These are phyloP conservation scores for Paraescarpia echinospica DNA, from an alignment of 1,140 invertebrate species.

Conservation along the genomic window DNA sequence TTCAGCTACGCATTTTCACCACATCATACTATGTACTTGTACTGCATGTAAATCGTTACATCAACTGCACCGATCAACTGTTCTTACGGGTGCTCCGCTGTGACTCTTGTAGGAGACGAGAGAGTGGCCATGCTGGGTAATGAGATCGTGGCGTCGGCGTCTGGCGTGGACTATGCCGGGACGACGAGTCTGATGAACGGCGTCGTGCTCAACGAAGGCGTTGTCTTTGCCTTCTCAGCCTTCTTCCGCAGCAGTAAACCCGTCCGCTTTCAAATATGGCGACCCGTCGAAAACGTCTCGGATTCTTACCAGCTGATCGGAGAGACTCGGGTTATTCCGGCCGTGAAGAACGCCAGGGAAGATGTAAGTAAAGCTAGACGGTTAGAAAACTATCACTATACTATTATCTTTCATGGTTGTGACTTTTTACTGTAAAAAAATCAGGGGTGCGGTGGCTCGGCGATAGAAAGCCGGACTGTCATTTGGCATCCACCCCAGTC, in stretches of 20 bases:
- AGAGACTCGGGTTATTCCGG: conserved; percentile 10
- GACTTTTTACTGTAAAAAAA: too few species aligned
- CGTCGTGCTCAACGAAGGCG: not conserved
- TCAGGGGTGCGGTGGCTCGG: too few species aligned
- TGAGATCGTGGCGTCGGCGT: not conserved
- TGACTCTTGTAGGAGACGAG: not conserved
- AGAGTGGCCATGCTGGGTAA: conserved; percentile 2
- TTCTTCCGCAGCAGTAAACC: conserved; percentile 15
- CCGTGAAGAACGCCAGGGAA: conserved; percentile 5
- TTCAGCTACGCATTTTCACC: not conserved
- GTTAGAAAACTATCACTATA: not conserved
- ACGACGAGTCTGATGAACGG: not conserved
- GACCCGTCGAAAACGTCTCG: not conserved
- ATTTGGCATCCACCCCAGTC: too few species aligned
- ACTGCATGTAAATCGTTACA: not conserved
- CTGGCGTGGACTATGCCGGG: not conserved
- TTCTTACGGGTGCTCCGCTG: not conserved
- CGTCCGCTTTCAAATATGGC: conserved; percentile 21
- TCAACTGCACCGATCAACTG: not conserved
- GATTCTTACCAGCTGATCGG: conserved; percentile 7
- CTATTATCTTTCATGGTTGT: too few species aligned
- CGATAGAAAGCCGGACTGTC: too few species aligned
- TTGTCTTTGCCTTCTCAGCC: conserved; percentile 19
- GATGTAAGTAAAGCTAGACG: conserved; percentile 19
- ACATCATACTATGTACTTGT: not conserved